phyloP scores from a whole-genome alignment of 2,113 vertebrate genomes.

The Phyllopteryx taeniolatus region DNA sequence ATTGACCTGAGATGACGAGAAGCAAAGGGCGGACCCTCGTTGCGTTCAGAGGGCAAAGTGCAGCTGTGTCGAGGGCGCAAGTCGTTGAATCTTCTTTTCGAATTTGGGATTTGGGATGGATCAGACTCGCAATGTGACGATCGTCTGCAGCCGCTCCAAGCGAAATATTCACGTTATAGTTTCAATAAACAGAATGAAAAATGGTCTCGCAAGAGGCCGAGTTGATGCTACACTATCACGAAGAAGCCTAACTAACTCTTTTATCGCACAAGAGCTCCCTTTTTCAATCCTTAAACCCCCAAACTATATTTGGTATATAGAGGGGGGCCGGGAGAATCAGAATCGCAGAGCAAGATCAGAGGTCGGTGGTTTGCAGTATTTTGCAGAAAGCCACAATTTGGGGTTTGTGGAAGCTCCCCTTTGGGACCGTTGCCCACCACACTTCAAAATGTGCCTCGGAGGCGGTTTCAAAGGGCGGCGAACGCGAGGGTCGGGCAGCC shows the following conservation, averaged over 20 bases:
- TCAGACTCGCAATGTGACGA: constrained; percentile 44
- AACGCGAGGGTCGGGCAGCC: constrained; percentile 37
- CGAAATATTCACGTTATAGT: neutral
- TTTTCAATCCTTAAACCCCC: neutral
- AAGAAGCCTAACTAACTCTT: neutral
- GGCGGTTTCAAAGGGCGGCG: constrained; percentile 50
- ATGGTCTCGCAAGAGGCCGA: neutral
- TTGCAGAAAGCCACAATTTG: constrained; percentile 1
- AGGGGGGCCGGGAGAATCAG: neutral
- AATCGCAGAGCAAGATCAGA: neutral
- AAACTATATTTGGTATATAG: neutral
- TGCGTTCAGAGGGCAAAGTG: no score
- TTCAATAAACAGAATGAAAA: neutral
- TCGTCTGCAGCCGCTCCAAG: constrained; percentile 11
- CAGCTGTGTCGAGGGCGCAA: no score
- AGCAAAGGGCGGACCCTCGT: neutral
- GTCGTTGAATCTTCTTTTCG: constrained; percentile 62
- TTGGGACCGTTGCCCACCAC: no score
- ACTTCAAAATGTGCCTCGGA: constrained; percentile 25
- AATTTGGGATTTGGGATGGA: constrained; percentile 57
- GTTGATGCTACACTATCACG: no score
- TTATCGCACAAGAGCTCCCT: neutral
- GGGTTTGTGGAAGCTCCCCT: constrained; percentile 23
- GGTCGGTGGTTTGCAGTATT: constrained; percentile 7
- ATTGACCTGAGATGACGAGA: neutral